Base-by-base conservation (phyloP, 1,140 invertebrate genomes). In the Hydropsyche tenuis region DNA sequence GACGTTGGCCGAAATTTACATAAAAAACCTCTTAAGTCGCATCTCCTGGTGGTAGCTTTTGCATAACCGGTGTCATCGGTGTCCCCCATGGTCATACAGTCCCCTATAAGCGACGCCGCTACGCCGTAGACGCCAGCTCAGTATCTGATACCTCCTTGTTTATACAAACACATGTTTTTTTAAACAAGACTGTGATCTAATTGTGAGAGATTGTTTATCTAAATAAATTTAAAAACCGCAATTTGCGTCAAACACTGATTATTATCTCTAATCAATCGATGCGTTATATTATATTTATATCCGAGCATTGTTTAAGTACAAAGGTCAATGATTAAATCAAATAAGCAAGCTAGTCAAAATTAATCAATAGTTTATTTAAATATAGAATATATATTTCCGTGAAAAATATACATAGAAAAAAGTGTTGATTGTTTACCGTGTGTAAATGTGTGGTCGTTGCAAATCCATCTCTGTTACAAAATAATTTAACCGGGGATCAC, bases 31-130 rank as follows among this genome's bases (percentile, higher is more conserved):
- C 56, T 72, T 72, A 72, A 72, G 42, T 3, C 37, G 4, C 20
- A 20, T 46, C 42, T 45, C 42, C 23, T 46, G 69, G 51, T 72
- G 42, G 53, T 64, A 14, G 56, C 56, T 62, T 72, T 64, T 72
- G 68, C 68, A 70, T 70, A 70, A 70, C 68, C 68, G 68, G 60
- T 72, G 70, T 72, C 60, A 72, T 72, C 56, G 4, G 53, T 45
- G 42, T 43, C 42, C 46, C 5, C 46, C 14, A 51, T 51, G 46
- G 46, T 16, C 46, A 5, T 37, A 27, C 9, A 14, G 48, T 20
- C 7, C 48, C n/a, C 20, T 60, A 20, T 60, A 12, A 60, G 30
- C 30, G 30, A 42, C 11, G 23, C 25, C 27, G 48, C 69, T 60
- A 60, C 60, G 70, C n/a, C 37, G 53, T 63, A 64, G 48, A 70